These are phyloP conservation scores for Apaloderma vittatum DNA, from an alignment of 2,113 vertebrate genomes.

Conservation along the genomic window DNA sequence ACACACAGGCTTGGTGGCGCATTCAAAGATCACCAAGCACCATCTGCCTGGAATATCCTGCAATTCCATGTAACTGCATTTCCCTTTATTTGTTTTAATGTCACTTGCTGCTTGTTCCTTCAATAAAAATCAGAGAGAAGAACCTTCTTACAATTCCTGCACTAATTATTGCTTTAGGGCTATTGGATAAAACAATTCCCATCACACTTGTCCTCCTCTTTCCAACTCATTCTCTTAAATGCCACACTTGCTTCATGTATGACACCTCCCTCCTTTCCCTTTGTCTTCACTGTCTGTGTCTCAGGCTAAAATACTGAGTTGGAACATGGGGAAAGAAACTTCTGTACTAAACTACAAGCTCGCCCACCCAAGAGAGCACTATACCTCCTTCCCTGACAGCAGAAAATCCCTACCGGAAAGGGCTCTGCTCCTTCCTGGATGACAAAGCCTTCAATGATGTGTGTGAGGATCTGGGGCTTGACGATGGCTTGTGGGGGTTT, in stretches of 20 bases:
- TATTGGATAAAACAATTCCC: background rate
- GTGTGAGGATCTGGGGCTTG: constrained; percentile 98
- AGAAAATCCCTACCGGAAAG: constrained; percentile 88
- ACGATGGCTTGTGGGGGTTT: constrained; percentile 96
- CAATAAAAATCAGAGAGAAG: background rate
- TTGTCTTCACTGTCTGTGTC: background rate
- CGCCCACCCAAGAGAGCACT: background rate
- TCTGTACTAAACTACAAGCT: background rate
- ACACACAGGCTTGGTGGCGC: background rate
- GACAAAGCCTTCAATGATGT: constrained; percentile 98
- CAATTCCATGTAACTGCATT: background rate
- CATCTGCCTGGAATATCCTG: background rate
- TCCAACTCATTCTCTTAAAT: background rate
- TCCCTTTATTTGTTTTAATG: background rate
- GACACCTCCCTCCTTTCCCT: background rate
- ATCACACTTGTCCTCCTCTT: background rate
- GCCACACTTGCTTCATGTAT: background rate
- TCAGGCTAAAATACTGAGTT: background rate
- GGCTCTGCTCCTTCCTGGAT: constrained; percentile 99
- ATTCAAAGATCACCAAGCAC: background rate
- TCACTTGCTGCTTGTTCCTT: background rate
- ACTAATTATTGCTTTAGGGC: background rate
- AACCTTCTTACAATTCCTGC: background rate
- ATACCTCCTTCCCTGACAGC: background rate
- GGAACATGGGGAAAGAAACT: background rate